These are phyloP conservation scores for Coecobrya sp. DNA, from an alignment of 2,888 invertebrate species.

Conservation along the genomic window DNA sequence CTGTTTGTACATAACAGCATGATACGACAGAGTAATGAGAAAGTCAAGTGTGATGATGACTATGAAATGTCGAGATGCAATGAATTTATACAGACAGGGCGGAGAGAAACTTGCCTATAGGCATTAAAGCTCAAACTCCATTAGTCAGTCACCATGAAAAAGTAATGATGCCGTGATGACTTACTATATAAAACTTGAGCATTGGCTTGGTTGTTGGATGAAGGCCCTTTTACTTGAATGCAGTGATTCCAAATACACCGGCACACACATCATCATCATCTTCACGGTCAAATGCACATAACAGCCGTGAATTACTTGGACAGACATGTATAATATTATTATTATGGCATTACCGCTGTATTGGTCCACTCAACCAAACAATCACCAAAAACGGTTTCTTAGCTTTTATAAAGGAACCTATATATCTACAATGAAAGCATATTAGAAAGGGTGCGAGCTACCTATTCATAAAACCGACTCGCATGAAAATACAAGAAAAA, in stretches of 20 bases:
- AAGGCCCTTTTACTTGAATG: constrained; percentile 5
- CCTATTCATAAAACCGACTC: not conserved
- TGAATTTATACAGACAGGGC: constrained; percentile 15
- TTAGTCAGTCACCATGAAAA: constrained; percentile 74
- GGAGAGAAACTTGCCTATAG: constrained; percentile 47
- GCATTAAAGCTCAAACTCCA: constrained; percentile 58
- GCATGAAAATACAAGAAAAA: not conserved
- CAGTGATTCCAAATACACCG: constrained; percentile 19
- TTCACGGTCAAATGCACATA: constrained; percentile 44
- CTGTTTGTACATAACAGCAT: constrained; percentile 14
- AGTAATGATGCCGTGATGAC: constrained; percentile 74
- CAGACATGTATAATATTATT: not conserved
- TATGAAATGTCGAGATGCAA: constrained; percentile 9
- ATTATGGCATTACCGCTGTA: constrained; percentile 21
- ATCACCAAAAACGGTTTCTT: not conserved
- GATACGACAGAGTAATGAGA: constrained; percentile 24
- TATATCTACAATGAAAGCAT: not conserved
- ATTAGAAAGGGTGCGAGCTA: not conserved
- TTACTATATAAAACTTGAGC: constrained; percentile 42
- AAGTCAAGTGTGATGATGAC: constrained; percentile 46
- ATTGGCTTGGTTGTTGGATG: constrained; percentile 16
- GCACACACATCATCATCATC: constrained; percentile 26
- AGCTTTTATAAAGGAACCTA: not conserved
- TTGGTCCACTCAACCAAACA: constrained; percentile 8
- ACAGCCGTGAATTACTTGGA: constrained; percentile 35